These are phyloP conservation scores for Chiroxiphia lanceolata DNA, from an alignment of 2,797 vertebrate genomes.

Conservation along the genomic window DNA sequence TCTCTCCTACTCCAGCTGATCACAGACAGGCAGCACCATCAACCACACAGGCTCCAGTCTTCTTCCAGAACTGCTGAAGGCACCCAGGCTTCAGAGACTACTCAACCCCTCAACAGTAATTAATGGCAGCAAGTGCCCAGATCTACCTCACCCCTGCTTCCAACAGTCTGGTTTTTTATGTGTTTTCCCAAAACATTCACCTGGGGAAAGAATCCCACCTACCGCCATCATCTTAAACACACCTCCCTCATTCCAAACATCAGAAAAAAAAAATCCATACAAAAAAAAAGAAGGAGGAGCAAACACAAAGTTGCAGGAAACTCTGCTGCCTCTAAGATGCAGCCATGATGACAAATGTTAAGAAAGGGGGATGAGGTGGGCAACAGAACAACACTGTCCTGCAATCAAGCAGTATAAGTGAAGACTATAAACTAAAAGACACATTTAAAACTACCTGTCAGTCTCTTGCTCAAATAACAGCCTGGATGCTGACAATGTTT, in stretches of 20 bases:
- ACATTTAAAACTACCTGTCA: slow-evolving; percentile 8
- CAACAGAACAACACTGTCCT: neutral
- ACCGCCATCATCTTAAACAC: neutral
- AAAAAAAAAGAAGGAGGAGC: neutral
- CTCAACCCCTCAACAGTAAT: neutral
- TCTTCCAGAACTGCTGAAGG: neutral
- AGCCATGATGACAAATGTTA: neutral
- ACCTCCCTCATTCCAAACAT: neutral
- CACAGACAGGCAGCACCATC: neutral
- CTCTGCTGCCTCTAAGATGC: neutral
- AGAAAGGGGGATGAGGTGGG: neutral
- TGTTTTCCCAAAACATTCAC: neutral
- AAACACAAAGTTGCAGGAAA: neutral
- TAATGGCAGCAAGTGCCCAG: neutral
- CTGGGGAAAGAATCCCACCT: neutral
- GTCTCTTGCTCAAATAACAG: slow-evolving; percentile 38
- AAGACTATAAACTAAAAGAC: slow-evolving; percentile 7
- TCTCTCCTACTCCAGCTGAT: neutral
- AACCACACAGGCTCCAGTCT: neutral
- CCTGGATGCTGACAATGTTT: neutral
- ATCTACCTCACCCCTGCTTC: neutral
- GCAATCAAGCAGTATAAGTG: neutral
- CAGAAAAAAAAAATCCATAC: neutral
- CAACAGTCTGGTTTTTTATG: neutral
- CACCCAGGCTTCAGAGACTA: neutral